Conservation (phyloP, 2,113 vertebrate species). For the Canis aureus region DNA sequence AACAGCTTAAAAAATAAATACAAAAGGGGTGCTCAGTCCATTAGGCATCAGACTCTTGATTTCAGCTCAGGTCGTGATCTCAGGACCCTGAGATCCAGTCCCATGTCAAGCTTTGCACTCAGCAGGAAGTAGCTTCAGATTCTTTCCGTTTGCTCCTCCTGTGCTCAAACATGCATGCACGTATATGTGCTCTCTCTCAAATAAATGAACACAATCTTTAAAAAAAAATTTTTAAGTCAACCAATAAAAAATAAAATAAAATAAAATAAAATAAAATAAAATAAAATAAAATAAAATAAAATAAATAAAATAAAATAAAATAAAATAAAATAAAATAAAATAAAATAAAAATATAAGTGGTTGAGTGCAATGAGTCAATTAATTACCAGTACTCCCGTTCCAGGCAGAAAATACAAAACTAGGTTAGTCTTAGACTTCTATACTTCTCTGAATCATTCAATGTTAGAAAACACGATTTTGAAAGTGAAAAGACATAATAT, state of each 20-base stretch:
- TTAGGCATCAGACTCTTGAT: background rate
- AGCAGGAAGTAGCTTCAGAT: background rate
- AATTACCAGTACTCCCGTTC: background rate
- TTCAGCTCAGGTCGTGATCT: background rate
- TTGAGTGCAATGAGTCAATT: background rate
- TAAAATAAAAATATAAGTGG: background rate
- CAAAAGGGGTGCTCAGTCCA: background rate
- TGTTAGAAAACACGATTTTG: background rate
- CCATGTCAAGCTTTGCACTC: background rate
- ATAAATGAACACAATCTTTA: background rate
- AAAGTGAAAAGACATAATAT: background rate
- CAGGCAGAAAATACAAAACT: rapidly evolving
- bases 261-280: background rate
- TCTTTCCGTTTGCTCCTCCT: background rate
- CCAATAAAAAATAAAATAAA: no score
- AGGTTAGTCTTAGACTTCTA: background rate
- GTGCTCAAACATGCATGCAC: background rate
- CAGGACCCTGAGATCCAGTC: background rate
- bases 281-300: background rate
- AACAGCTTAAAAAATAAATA: background rate
- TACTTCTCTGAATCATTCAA: background rate
- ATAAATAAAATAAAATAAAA: background rate
- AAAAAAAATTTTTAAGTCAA: background rate
- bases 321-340: background rate
- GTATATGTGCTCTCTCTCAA: background rate